Base-by-base conservation (phyloP, 1,140 invertebrate species). In the Drosophila pseudoobscura region DNA sequence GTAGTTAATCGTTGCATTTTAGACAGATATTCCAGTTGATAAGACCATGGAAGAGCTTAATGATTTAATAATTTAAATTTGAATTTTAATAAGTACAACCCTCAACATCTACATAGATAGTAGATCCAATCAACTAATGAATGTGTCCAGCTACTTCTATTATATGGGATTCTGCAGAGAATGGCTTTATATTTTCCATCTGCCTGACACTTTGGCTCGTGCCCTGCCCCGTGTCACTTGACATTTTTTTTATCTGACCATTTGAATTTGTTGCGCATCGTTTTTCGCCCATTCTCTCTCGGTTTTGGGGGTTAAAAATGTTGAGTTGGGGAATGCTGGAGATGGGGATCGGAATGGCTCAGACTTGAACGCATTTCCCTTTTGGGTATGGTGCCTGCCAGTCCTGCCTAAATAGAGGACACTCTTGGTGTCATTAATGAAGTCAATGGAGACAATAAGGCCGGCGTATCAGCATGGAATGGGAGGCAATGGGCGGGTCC, bases 341-440 rank as follows among this genome's bases (percentile, higher is more conserved):
- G 41, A n/a, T 55, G 26, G 59, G 8, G 26, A 31, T 24, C 17
- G 59, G 8, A 20, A 31, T 24, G 62, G 31, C 51, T 53, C 51
- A 17, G 49, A 51, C 75, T 75, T 75, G 31, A 49, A 50, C 46
- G 70, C 47, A 63, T 58, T 74, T 75, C 39, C 49, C 54, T 65
- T 69, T 69, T 69, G 20, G 65, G 49, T 63, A 7, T 29, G 66
- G 31, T 59, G 70, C 58, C 24, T 24, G 24, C 51, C 58, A 56
- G 35, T 61, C 53, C 46, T 44, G 75, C 64, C 74, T 66, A 78
- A 85, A 85, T 87, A 77, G 82, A 87, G 82, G 61, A 87, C 75
- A 82, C 82, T 85, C 82, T 57, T 76, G 78, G 78, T 80, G 78
- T 80, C 82, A 87, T 85, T 85, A 85, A 87, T 78, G 82, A 87